Percentiles rank a stretch among this genome's conserved stretches.
Evolutionary conservation across 2,888 invertebrate species (phyloP).

Genomic region (Myopa testacea): DNA sequence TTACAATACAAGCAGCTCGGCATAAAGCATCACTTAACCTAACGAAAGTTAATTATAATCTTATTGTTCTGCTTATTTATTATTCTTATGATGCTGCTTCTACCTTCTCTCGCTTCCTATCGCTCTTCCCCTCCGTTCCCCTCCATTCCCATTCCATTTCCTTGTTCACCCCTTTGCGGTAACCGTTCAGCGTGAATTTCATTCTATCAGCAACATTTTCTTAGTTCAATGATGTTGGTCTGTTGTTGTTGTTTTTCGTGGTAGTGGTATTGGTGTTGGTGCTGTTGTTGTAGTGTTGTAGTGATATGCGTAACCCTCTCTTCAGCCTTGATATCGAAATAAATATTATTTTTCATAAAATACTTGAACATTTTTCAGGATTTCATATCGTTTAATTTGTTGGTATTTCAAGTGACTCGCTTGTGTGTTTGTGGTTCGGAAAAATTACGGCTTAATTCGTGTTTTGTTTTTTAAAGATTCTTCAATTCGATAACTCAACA

Average conservation of each 20-base stretch:
- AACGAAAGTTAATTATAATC: conserved; percentile 52
- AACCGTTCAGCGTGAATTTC: background rate
- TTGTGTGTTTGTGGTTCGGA: too few species aligned
- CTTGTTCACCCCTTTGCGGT: too few species aligned
- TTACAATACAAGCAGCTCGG: conserved; percentile 49
- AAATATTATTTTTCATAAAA: background rate
- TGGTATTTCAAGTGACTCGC: background rate
- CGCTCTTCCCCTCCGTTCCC: too few species aligned
- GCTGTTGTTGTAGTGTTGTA: background rate
- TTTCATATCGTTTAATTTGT: background rate
- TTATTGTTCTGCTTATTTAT: conserved; percentile 36
- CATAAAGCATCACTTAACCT: conserved; percentile 51
- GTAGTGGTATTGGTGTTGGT: background rate
- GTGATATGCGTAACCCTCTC: too few species aligned
- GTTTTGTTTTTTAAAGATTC: too few species aligned
- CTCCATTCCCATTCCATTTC: too few species aligned
- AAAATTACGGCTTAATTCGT: too few species aligned
- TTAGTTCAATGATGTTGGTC: conserved; percentile 6
- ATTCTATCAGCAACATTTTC: conserved; percentile 25
- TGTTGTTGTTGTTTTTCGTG: background rate
- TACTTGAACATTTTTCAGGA: background rate
- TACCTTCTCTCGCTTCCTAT: too few species aligned
- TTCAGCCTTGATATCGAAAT: background rate
- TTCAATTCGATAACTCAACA: too few species aligned
- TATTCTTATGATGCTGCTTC: too few species aligned